These are phyloP conservation scores for Neolamprologus brichardi DNA, from an alignment of 2,113 vertebrate genomes.

Conservation along the genomic window DNA sequence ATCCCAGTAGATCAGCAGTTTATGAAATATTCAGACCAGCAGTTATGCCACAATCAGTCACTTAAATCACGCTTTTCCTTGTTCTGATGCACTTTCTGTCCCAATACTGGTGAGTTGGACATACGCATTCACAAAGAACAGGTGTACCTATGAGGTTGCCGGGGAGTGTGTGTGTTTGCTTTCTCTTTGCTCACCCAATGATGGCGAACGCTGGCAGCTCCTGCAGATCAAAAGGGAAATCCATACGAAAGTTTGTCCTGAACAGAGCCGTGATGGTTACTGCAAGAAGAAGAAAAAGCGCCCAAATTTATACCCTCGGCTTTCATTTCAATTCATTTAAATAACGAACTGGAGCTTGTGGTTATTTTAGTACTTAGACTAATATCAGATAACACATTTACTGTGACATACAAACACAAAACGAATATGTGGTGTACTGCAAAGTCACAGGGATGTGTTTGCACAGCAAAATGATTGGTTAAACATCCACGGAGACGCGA, in stretches of 20 bases:
- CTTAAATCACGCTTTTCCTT: not conserved
- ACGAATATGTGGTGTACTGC: not conserved
- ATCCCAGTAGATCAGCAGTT: not conserved
- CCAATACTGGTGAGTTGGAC: not conserved
- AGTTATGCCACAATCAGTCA: not conserved
- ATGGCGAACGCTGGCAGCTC: constrained; percentile 92
- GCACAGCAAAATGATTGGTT: not conserved
- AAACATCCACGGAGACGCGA: not conserved
- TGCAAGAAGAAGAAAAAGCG: constrained; percentile 20
- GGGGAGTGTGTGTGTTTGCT: not conserved
- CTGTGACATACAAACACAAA: not conserved
- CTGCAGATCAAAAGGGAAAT: constrained; percentile 93
- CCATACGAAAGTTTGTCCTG: constrained; percentile 94
- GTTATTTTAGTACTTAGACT: not conserved
- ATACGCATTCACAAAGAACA: rapidly evolving
- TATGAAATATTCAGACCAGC: not conserved
- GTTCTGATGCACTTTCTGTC: not conserved
- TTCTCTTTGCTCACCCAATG: constrained; percentile 82
- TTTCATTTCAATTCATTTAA: not conserved
- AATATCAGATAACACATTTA: rapidly evolving
- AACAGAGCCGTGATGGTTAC: constrained; percentile 95
- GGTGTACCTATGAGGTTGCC: not conserved
- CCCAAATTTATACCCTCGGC: not conserved
- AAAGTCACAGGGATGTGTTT: not conserved
- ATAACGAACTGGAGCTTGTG: not conserved